Conservation (phyloP, 2,888 invertebrate genomes). For the Blastobasis lacticolella region DNA sequence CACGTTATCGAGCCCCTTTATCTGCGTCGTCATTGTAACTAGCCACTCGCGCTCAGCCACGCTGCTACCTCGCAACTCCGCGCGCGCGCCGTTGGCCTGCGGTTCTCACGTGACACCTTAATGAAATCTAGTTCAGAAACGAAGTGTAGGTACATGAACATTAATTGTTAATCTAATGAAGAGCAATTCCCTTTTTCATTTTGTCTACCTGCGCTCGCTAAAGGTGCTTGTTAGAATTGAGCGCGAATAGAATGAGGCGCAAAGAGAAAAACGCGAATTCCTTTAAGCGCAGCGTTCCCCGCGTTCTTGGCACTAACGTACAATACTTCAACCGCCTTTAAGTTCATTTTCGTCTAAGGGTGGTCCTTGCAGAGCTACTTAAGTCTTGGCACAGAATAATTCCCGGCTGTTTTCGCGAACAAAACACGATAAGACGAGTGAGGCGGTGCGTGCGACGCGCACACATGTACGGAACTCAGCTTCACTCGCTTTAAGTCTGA, state of each 20-base stretch:
- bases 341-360: not conserved
- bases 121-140: not conserved
- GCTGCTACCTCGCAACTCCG: slow-evolving; percentile 28
- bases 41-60: slow-evolving; percentile 57
- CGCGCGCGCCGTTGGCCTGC: slow-evolving; percentile 1
- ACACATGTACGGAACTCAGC: slow-evolving; percentile 64
- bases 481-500: slow-evolving; percentile 55
- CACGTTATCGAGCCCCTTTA: slow-evolving; percentile 69
- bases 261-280: no score
- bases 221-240: not conserved
- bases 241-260: not conserved
- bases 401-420: slow-evolving; percentile 39
- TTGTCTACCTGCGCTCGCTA: not conserved
- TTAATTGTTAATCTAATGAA: not conserved
- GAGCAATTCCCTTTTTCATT: not conserved
- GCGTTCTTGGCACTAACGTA: not conserved
- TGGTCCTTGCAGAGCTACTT: slow-evolving; percentile 4
- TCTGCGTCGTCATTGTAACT: slow-evolving; percentile 70
- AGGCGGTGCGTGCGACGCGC: slow-evolving; percentile 50
- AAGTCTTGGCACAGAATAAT: slow-evolving; percentile 32
- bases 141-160: not conserved
- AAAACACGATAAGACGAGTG: slow-evolving; percentile 38
- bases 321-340: not conserved
- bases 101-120: not conserved
- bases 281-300: not conserved